These are phyloP conservation scores for Pilophorus perplexus DNA, from an alignment of 2,888 invertebrate genomes.

Conservation along the genomic window DNA sequence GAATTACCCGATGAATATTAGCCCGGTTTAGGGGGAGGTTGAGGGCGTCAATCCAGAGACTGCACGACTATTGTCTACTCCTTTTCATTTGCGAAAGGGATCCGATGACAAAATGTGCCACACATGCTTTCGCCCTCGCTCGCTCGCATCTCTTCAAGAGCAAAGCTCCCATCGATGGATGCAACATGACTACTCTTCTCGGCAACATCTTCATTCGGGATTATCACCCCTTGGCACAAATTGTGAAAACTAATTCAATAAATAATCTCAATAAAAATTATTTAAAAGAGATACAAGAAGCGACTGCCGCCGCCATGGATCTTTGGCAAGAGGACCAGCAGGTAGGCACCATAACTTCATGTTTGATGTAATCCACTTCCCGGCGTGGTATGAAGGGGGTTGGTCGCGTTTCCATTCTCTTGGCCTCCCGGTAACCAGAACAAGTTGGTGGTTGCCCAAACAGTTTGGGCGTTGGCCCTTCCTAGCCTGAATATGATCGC, in stretches of 20 bases:
- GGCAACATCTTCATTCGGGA: no score
- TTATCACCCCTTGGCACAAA: no score
- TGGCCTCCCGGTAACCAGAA: background rate
- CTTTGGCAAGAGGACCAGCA: background rate
- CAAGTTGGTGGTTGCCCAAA: background rate
- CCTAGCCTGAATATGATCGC: no score
- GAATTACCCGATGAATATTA: slow-evolving; percentile 40
- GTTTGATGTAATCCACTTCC: background rate
- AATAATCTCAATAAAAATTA: no score
- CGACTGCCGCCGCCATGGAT: background rate
- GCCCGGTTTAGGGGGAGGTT: slow-evolving; percentile 37
- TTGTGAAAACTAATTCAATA: no score
- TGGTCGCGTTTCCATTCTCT: background rate
- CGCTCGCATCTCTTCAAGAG: background rate
- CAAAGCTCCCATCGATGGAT: no score
- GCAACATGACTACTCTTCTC: no score
- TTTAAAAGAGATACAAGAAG: no score
- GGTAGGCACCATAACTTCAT: background rate
- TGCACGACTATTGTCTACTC: no score
- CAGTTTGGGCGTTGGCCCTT: no score
- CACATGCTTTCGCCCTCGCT: slow-evolving; percentile 7
- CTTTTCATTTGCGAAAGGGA: no score
- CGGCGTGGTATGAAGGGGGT: background rate
- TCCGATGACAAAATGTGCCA: slow-evolving; percentile 20
- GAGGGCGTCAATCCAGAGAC: no score